phyloP scores from a whole-genome alignment of 2,113 vertebrate genomes.

The Tachycineta bicolor region DNA sequence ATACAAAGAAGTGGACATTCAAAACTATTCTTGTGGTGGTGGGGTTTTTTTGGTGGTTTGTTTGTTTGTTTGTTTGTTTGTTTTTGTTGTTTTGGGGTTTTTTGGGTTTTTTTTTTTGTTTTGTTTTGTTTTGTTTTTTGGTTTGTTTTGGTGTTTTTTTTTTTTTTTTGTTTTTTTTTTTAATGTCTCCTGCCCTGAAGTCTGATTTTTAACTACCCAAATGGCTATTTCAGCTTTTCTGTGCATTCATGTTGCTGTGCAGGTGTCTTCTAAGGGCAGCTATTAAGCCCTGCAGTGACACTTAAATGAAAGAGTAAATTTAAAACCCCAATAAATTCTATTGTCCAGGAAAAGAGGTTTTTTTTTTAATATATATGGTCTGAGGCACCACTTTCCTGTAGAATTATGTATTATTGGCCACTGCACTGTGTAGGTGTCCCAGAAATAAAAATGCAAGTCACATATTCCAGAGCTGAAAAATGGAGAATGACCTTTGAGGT shows the following conservation, averaged over 20 bases:
- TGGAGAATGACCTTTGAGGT: background rate
- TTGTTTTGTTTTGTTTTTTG: no score
- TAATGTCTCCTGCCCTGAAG: background rate
- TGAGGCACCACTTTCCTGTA: background rate
- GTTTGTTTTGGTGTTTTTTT: no score
- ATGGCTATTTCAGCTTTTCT: background rate
- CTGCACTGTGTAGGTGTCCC: background rate
- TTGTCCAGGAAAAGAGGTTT: background rate
- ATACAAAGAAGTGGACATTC: background rate
- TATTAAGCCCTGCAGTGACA: background rate
- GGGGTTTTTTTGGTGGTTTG: no score
- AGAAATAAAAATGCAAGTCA: background rate
- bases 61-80: no score
- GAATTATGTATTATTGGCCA: background rate
- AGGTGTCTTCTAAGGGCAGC: background rate
- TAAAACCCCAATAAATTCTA: background rate
- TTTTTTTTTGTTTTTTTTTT: background rate
- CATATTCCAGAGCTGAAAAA: background rate
- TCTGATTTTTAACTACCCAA: background rate
- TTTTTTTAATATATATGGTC: background rate
- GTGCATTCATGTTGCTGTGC: background rate
- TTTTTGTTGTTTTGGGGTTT: no score
- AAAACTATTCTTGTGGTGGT: background rate
- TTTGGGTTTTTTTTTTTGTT: no score
- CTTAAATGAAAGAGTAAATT: background rate